Base-by-base conservation (phyloP, 2,888 invertebrate species). In the Papilio protenor region DNA sequence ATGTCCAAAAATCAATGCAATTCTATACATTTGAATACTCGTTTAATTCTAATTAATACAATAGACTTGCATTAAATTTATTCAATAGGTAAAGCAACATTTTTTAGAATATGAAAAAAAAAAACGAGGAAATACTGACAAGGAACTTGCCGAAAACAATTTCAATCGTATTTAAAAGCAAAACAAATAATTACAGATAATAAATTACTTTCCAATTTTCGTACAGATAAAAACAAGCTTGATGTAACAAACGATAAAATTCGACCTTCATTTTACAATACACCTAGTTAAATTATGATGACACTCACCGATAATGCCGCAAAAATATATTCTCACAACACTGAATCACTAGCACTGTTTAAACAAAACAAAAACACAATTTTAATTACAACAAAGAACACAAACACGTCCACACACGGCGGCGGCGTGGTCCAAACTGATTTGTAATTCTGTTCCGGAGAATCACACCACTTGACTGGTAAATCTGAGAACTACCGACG, bases 211-310 rank as follows among this genome's bases (percentile, higher is more conserved):
- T 61, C 49, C 61, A 76, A 76, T 61, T 76, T 71, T 69, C 8
- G 69, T 45, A 76, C 76, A 57, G 27, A 57, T 59, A 59, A 75
- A 57, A 64, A 75, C 40, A 70, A 59, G 52, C 64, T 49, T 12
- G 74, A 23, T 61, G 57, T 57, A 57, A 59, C 49, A 61, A 71
- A 49, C 40, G 45, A 71, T 76, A 79, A 80, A 45, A 23, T 71
- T 61, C 73, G 82, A 78, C 82, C 82, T 82, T 81, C 79, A 64
- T 27, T 55, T 45, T 27, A 40, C 66, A 66, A 47, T 59, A 27
- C 11, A 57, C 18, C 21, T 59, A 55, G 47, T 55, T 33, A 23
- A 79, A 76, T 73, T 79, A 79, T 66, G 57, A 18, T 75, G 61
- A 69, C 66, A 79, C 80, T 79, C 79, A 80, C 79, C 81, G 59